These are phyloP conservation scores for Paragorgia papillata DNA, from an alignment of 92 coral and sea anemone species.

Conservation along the genomic window DNA sequence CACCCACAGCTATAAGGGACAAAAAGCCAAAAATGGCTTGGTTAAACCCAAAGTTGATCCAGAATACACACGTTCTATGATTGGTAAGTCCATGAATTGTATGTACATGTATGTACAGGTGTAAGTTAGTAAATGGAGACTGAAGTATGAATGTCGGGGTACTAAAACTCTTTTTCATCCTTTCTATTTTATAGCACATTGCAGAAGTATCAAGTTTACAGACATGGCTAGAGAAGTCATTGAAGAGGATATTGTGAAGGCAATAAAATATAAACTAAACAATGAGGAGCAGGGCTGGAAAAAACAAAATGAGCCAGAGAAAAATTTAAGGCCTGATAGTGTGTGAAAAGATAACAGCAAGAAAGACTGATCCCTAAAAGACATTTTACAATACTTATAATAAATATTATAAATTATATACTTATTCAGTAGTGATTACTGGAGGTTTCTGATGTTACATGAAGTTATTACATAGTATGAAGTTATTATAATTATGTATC, in stretches of 20 bases:
- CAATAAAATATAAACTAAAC: slow-evolving; percentile 8
- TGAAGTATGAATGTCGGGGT: neutral
- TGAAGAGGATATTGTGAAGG: slow-evolving; percentile 23
- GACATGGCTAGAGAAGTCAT: neutral
- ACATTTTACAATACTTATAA: neutral
- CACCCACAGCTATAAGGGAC: slow-evolving; percentile 25
- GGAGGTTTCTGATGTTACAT: too few relatives aligned
- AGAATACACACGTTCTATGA: neutral
- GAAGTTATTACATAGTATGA: neutral
- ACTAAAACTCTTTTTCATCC: too few relatives aligned
- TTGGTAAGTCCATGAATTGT: slow-evolving; percentile 3
- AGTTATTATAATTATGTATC: neutral
- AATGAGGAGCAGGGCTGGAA: slow-evolving; percentile 31
- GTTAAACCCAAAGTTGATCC: slow-evolving; percentile 3
- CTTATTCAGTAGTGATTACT: too few relatives aligned
- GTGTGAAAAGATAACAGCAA: neutral
- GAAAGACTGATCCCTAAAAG: neutral
- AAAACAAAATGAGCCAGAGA: slow-evolving; percentile 16
- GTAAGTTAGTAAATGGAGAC: neutral
- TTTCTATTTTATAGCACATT: neutral
- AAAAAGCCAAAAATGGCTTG: slow-evolving; percentile 13
- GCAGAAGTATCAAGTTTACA: neutral
- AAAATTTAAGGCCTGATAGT: neutral
- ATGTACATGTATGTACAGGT: neutral
- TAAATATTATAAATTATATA: too few relatives aligned